phyloP scores from a whole-genome alignment of 2,113 vertebrate species.

The Chloroceryle aenea region DNA sequence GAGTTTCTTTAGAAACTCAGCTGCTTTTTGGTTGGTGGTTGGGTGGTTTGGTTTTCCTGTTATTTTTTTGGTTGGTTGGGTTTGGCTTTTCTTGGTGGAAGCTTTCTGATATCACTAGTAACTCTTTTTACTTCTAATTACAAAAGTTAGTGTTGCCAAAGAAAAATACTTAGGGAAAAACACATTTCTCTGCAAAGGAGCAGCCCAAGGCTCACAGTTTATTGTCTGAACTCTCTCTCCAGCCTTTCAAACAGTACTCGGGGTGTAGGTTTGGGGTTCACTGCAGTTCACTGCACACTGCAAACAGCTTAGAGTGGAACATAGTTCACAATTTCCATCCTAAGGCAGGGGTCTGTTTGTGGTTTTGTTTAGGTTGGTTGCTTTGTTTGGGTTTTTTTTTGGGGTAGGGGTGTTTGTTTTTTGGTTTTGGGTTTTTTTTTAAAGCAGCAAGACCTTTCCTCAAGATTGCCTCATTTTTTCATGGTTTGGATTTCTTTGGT shows the following conservation, averaged over 20 bases:
- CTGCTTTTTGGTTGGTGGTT: background rate
- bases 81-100: background rate
- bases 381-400: background rate
- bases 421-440: background rate
- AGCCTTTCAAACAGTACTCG: background rate
- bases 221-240: background rate
- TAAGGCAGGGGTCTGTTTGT: background rate
- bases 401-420: too few species aligned
- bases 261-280: background rate
- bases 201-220: background rate
- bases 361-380: too few species aligned
- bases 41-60: too few species aligned
- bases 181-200: background rate
- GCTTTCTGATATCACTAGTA: background rate
- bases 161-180: background rate
- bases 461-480: background rate
- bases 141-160: background rate
- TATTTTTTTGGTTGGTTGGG: too few species aligned
- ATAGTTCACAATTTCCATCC: background rate
- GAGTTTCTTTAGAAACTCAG: background rate
- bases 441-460: background rate
- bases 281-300: background rate
- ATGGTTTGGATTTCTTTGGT: background rate
- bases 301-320: background rate
- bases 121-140: background rate